A percentile compares a stretch with the other conserved stretches of the same genome.
These are phyloP conservation scores for Cichlasoma orientale DNA, from an alignment of 2,797 vertebrate genomes.

Conservation along the genomic window DNA sequence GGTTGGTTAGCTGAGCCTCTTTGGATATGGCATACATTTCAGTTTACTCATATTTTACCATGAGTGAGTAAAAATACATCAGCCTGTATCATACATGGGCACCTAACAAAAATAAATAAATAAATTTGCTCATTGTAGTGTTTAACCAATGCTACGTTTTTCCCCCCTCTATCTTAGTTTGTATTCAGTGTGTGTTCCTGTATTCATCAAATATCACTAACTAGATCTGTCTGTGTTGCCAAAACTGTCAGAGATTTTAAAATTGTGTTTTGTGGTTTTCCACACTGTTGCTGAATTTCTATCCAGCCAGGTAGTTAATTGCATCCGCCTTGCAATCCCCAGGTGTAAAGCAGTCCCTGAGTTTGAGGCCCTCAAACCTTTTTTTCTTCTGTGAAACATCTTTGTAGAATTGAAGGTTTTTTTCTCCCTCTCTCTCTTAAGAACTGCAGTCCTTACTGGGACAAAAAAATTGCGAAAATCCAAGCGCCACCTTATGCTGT, in stretches of 20 bases:
- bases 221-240: slow-evolving; percentile 4
- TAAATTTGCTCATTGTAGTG: background rate
- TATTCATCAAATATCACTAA: background rate
- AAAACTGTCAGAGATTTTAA: slow-evolving; percentile 12
- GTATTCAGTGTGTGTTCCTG: background rate
- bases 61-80: background rate
- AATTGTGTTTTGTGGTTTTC: background rate
- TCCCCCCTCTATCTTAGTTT: background rate
- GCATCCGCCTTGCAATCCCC: slow-evolving; percentile 14
- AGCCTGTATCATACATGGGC: background rate
- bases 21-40: background rate
- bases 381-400: slow-evolving; percentile 10
- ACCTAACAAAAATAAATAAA: background rate
- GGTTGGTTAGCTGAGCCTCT: background rate
- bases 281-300: background rate
- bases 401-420: slow-evolving; percentile 19
- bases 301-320: slow-evolving; percentile 18
- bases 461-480: slow-evolving; percentile 57
- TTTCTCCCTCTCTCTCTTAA: background rate
- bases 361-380: background rate
- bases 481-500: slow-evolving; percentile 55
- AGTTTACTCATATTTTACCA: background rate
- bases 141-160: background rate
- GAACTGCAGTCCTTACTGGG: slow-evolving; percentile 36
- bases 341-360: slow-evolving; percentile 21